These are phyloP conservation scores for Epinephelus lanceolatus DNA, from an alignment of 2,113 vertebrate species.

Conservation along the genomic window DNA sequence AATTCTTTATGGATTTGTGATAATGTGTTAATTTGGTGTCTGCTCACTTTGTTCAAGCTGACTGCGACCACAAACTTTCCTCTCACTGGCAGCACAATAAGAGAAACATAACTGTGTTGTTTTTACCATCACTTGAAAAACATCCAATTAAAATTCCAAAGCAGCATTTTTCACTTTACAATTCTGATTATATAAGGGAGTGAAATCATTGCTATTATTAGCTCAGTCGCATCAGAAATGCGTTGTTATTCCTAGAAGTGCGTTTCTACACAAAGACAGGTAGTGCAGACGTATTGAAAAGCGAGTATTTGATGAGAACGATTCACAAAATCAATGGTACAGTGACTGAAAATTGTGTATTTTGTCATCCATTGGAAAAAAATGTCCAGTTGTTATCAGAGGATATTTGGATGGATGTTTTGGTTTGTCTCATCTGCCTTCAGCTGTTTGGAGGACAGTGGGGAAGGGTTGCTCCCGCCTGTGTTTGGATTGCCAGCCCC, in stretches of 20 bases:
- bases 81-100: conserved; percentile 2
- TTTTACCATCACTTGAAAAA: conserved; percentile 20
- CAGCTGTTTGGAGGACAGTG: conserved; percentile 16
- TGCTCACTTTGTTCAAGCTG: not conserved
- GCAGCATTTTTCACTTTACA: not conserved
- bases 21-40: not conserved
- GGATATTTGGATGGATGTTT: not conserved
- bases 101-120: conserved; percentile 1
- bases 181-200: not conserved
- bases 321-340: not conserved
- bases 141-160: conserved; percentile 8
- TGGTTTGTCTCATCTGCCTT: conserved; percentile 1
- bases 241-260: not conserved
- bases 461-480: conserved; percentile 14
- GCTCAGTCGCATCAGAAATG: not conserved
- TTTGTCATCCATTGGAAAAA: not conserved
- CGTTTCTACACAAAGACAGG: not conserved
- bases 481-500: conserved; percentile 17
- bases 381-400: not conserved
- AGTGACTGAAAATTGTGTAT: not conserved
- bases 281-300: not conserved
- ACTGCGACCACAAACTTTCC: not conserved
- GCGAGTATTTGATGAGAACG: not conserved
- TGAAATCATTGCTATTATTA: not conserved
- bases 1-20: not conserved